Percentiles rank a stretch among this genome's conserved stretches.
phyloP scores from a whole-genome alignment of 1,140 invertebrate species.

The Cherax destructor region DNA sequence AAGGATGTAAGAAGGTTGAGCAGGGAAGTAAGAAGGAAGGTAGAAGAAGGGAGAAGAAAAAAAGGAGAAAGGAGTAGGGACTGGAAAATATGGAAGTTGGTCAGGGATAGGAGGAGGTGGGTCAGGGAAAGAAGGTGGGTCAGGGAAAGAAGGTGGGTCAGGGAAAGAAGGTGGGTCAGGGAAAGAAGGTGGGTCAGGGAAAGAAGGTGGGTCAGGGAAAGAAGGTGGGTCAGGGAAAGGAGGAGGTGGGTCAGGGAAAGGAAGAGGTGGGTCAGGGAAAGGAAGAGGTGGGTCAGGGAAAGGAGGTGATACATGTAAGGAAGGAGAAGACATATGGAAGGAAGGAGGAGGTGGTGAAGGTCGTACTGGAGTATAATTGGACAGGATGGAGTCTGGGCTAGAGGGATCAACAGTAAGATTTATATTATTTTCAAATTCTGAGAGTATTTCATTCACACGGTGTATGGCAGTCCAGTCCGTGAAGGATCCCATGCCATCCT shows the following conservation, averaged over 20 bases:
- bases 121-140: neutral
- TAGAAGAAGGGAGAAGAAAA: neutral
- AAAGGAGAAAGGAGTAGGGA: neutral
- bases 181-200: neutral
- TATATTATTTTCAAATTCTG: neutral
- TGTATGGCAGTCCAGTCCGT: neutral
- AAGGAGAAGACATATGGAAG: neutral
- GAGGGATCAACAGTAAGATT: neutral
- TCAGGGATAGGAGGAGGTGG: neutral
- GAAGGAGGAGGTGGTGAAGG: neutral
- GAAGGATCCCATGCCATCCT: neutral
- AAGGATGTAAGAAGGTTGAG: too few species aligned
- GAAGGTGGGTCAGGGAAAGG: too few species aligned
- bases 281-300: neutral
- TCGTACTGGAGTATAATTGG: neutral
- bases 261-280: too few species aligned
- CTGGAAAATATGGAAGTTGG: too few species aligned
- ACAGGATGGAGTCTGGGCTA: too few species aligned
- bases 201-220: too few species aligned
- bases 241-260: too few species aligned
- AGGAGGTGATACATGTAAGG: neutral
- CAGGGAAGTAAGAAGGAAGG: neutral
- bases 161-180: neutral
- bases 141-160: neutral
- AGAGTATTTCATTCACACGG: neutral